phyloP scores from a whole-genome alignment of 1,140 invertebrate species.

The Dryas iulia region DNA sequence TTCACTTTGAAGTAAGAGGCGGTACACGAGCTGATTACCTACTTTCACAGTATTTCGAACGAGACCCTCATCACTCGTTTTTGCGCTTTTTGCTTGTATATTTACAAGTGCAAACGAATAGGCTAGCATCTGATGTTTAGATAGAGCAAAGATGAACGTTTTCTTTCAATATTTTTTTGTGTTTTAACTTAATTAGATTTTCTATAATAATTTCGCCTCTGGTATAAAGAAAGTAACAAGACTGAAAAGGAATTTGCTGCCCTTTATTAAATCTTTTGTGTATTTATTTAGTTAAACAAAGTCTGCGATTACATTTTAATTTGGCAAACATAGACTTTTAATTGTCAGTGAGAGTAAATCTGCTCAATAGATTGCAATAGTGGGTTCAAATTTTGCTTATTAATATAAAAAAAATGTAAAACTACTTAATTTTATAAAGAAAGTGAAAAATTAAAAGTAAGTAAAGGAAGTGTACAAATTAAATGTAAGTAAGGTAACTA shows the following conservation, averaged over 20 bases:
- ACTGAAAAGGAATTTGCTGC: neutral
- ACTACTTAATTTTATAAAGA: too few relatives aligned
- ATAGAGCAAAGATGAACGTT: constrained; percentile 4
- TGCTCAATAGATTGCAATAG: neutral
- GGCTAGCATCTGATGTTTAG: constrained; percentile 1
- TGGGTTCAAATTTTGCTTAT: neutral
- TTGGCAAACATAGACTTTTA: too few relatives aligned
- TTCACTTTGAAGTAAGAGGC: constrained; percentile 25
- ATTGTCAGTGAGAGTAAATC: neutral
- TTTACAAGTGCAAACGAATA: constrained; percentile 19
- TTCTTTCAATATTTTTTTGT: constrained; percentile 2
- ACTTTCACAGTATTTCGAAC: constrained; percentile 23
- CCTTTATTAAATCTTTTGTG: neutral
- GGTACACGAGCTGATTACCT: constrained; percentile 23
- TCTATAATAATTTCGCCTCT: neutral
- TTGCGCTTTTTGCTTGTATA: constrained; percentile 21
- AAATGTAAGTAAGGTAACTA: too few relatives aligned
- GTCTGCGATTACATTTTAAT: neutral
- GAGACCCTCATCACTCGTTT: constrained; percentile 24
- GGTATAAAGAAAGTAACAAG: neutral
- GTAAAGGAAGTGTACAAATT: too few relatives aligned
- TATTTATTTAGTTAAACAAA: neutral
- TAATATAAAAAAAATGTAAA: too few relatives aligned
- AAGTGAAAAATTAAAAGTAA: too few relatives aligned
- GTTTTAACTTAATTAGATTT: neutral